Conservation (phyloP, 2,888 invertebrate species). For the Dolichomitus sp. region DNA sequence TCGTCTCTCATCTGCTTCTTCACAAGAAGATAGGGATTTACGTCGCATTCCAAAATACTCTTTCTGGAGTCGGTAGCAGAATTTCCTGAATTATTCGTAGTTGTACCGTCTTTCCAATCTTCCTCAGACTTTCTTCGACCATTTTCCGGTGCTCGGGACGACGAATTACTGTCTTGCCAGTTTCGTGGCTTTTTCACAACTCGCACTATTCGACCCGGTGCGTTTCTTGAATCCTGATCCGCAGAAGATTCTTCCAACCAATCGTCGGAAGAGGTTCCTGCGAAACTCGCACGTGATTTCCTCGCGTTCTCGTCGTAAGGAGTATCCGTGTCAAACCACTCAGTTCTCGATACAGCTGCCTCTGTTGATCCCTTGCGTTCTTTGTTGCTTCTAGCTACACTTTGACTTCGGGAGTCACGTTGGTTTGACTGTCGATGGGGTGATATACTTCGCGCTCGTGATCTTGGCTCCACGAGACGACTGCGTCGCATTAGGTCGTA, state of each 20-base stretch:
- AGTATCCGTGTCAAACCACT: constrained; percentile 80
- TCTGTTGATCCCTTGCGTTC: constrained; percentile 64
- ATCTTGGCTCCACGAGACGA: constrained; percentile 90
- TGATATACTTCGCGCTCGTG: constrained; percentile 85
- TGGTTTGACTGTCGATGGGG: constrained; percentile 80
- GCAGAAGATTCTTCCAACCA: constrained; percentile 68
- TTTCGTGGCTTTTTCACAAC: constrained; percentile 70
- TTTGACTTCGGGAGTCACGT: constrained; percentile 86
- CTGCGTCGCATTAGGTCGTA: constrained; percentile 94
- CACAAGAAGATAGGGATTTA: constrained; percentile 94
- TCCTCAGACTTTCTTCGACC: constrained; percentile 61
- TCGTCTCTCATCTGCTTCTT: constrained; percentile 85
- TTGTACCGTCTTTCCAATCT: constrained; percentile 67
- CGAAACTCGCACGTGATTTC: constrained; percentile 69
- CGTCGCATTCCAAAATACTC: constrained; percentile 94
- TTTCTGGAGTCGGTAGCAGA: constrained; percentile 82
- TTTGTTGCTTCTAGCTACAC: constrained; percentile 79
- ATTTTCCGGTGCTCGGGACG: constrained; percentile 37
- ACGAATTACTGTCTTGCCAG: constrained; percentile 71
- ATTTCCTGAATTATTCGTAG: constrained; percentile 14
- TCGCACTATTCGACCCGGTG: constrained; percentile 70
- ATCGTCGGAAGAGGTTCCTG: constrained; percentile 66
- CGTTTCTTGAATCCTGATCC: constrained; percentile 59
- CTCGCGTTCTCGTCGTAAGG: constrained; percentile 70
- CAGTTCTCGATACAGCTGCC: constrained; percentile 75